Evolutionary conservation across 2,888 invertebrate genomes (phyloP).

Genomic region (Drosophila acutilabella): DNA sequence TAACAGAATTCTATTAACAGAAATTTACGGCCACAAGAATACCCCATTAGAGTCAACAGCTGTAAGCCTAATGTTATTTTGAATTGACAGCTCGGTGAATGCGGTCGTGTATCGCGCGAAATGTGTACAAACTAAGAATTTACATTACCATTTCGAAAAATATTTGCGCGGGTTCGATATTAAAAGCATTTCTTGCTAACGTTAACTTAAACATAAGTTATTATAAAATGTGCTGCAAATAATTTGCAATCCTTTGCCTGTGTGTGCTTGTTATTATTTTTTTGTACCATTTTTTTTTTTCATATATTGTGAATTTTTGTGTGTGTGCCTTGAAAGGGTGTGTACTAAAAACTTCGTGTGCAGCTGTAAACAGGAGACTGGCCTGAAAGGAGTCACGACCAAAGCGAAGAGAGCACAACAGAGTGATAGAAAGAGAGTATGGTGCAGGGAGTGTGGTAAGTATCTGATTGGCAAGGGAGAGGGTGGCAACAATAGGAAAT

Average conservation of each 20-base stretch:
- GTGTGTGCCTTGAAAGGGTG: constrained; percentile 55
- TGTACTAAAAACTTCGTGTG: constrained; percentile 41
- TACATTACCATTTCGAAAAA: constrained; percentile 33
- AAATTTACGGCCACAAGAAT: background rate
- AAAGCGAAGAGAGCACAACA: constrained; percentile 17
- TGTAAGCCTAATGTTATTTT: constrained; percentile 38
- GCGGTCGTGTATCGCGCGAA: constrained; percentile 43
- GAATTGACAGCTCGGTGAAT: constrained; percentile 46
- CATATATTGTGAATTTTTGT: constrained; percentile 24
- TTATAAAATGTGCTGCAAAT: constrained; percentile 11
- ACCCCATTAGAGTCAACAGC: constrained; percentile 27
- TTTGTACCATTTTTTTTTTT: constrained; percentile 27
- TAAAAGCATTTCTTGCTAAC: constrained; percentile 9
- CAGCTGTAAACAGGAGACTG: constrained; percentile 60
- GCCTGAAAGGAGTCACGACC: constrained; percentile 48
- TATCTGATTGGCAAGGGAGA: constrained; percentile 25
- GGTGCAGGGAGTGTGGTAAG: constrained; percentile 47
- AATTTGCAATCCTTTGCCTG: constrained; percentile 1
- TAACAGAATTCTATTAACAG: constrained; percentile 21
- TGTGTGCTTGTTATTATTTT: constrained; percentile 8
- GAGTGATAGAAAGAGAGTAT: background rate
- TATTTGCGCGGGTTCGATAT: constrained; percentile 47
- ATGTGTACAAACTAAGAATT: constrained; percentile 23
- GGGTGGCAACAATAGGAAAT: constrained; percentile 16
- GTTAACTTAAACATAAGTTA: constrained; percentile 2